A percentile compares a stretch with the other conserved stretches of the same genome.
These are phyloP conservation scores for Ariopsis seemanni DNA, from an alignment of 2,113 vertebrate species.

Conservation along the genomic window DNA sequence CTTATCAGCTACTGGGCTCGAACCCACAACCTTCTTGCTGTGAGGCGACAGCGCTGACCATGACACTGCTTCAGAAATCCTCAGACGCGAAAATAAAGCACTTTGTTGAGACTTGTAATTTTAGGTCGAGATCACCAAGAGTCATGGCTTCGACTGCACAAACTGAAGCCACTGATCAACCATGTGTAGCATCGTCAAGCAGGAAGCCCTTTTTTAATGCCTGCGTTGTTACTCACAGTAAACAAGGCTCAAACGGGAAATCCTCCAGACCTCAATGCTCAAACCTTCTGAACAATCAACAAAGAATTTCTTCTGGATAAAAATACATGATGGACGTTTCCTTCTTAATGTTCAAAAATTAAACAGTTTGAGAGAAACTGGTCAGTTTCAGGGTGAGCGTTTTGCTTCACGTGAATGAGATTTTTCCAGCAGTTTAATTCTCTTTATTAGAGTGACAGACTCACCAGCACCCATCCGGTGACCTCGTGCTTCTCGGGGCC, in stretches of 20 bases:
- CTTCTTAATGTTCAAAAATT: background rate
- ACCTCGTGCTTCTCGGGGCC: slow-evolving; percentile 94
- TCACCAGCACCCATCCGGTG: slow-evolving; percentile 93
- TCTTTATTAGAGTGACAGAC: slow-evolving; percentile 35
- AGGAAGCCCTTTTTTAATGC: background rate
- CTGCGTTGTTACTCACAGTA: background rate
- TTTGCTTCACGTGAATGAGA: too few species aligned
- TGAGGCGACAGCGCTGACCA: too few species aligned
- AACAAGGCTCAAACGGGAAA: background rate
- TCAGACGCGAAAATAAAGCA: too few species aligned
- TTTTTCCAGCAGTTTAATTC: too few species aligned
- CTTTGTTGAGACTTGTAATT: background rate
- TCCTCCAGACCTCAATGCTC: background rate
- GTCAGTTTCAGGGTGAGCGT: too few species aligned
- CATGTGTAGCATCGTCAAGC: background rate
- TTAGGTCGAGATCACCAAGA: background rate
- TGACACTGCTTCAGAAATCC: too few species aligned
- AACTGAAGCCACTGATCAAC: background rate
- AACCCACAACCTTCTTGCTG: too few species aligned
- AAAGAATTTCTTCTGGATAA: background rate
- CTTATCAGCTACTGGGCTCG: too few species aligned
- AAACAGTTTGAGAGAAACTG: background rate
- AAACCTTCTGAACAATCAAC: background rate
- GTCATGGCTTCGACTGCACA: background rate
- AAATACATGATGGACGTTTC: background rate